Evolutionary conservation across 2,888 invertebrate species (phyloP).

Genomic region (Heliconius ismenius): DNA sequence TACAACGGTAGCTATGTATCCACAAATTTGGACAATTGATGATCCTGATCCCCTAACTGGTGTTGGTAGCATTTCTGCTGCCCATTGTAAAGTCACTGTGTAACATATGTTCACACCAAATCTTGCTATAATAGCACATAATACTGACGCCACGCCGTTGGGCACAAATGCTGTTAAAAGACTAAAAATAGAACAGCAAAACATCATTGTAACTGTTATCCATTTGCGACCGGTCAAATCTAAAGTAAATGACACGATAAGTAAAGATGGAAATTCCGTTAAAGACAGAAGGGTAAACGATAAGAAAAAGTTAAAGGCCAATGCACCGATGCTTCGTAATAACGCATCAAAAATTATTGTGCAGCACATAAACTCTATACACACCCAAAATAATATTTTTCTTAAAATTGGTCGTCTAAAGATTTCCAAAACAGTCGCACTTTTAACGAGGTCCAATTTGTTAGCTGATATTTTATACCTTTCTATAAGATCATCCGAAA

Average conservation of each 20-base stretch:
- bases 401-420: slow-evolving; percentile 56
- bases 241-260: slow-evolving; percentile 58
- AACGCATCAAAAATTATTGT: slow-evolving; percentile 61
- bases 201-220: slow-evolving; percentile 50
- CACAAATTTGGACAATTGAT: slow-evolving; percentile 62
- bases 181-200: slow-evolving; percentile 51
- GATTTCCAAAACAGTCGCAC: slow-evolving; percentile 52
- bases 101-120: slow-evolving; percentile 62
- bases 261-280: slow-evolving; percentile 66
- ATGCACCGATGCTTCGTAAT: slow-evolving; percentile 60
- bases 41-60: slow-evolving; percentile 62
- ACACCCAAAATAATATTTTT: slow-evolving; percentile 55
- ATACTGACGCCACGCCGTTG: slow-evolving; percentile 57
- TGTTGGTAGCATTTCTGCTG: slow-evolving; percentile 65
- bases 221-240: slow-evolving; percentile 63
- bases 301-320: slow-evolving; percentile 64
- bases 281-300: slow-evolving; percentile 65
- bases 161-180: slow-evolving; percentile 56
- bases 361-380: slow-evolving; percentile 57
- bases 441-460: slow-evolving; percentile 43
- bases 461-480: slow-evolving; percentile 52
- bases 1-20: slow-evolving; percentile 54
- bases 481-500: slow-evolving; percentile 54
- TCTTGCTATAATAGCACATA: slow-evolving; percentile 61
- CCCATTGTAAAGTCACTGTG: slow-evolving; percentile 61